Evolutionary conservation across 1,140 invertebrate species (phyloP).

Genomic region (Trypoxylus dichotomus): DNA sequence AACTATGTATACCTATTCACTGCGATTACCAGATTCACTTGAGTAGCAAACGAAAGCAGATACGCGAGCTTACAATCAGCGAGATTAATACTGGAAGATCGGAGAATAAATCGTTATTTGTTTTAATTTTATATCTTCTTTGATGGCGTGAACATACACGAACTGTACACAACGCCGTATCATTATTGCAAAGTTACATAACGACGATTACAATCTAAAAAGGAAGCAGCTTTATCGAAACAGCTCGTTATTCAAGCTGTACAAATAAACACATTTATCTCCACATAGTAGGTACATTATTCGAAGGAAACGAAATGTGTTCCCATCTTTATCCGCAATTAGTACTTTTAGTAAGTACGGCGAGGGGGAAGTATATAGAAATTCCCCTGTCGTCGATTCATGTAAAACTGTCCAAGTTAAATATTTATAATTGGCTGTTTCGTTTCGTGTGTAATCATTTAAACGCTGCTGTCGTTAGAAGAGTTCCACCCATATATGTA

Average conservation of each 20-base stretch:
- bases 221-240: constrained; percentile 23
- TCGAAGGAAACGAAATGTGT: background rate
- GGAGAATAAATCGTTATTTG: background rate
- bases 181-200: constrained; percentile 11
- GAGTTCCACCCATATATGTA: constrained; percentile 3
- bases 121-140: constrained; percentile 12
- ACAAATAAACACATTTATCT: background rate
- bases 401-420: constrained; percentile 7
- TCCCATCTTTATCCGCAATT: background rate
- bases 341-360: background rate
- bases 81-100: background rate
- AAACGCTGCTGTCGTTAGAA: background rate
- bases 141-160: constrained; percentile 3
- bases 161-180: background rate
- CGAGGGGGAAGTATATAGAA: background rate
- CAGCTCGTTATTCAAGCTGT: constrained; percentile 1
- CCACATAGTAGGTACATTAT: background rate
- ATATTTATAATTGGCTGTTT: constrained; percentile 11
- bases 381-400: background rate
- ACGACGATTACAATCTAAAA: constrained; percentile 19
- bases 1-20: too few species aligned
- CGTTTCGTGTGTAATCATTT: constrained; percentile 18
- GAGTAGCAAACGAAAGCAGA: too few species aligned
- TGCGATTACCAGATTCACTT: too few species aligned
- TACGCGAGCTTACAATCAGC: background rate